Evolutionary conservation across 2,888 invertebrate genomes (phyloP).

Genomic region (Cistogaster globosa): DNA sequence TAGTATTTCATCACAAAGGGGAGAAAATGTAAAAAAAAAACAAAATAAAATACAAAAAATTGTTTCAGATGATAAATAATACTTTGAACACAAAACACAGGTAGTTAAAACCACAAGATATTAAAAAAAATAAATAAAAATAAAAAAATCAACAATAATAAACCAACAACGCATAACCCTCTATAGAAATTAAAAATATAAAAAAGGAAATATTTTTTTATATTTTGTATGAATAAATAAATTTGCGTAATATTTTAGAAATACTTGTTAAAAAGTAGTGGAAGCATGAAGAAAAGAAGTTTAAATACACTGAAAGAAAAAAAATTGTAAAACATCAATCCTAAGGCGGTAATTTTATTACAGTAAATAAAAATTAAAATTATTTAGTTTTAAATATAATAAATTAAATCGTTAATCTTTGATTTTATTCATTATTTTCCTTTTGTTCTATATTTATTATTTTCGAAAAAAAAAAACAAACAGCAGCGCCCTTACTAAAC

Average conservation of each 20-base stretch:
- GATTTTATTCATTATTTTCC: too few species aligned
- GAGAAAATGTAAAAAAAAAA: conserved; percentile 3
- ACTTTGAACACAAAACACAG: conserved; percentile 60
- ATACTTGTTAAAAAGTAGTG: not conserved
- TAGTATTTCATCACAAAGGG: conserved; percentile 8
- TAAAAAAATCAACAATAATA: not conserved
- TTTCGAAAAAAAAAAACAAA: too few species aligned
- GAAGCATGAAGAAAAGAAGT: not conserved
- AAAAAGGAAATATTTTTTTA: conserved; percentile 25
- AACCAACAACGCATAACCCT: conserved; percentile 46
- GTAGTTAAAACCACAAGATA: conserved; percentile 61
- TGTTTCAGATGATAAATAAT: conserved; percentile 53
- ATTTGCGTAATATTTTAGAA: conserved; percentile 56
- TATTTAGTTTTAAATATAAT: too few species aligned
- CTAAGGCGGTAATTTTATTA: too few species aligned
- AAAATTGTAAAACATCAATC: not conserved
- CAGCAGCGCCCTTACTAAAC: too few species aligned
- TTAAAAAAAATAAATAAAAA: conserved; percentile 14
- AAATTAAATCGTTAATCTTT: too few species aligned
- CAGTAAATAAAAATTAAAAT: too few species aligned
- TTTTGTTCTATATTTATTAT: too few species aligned
- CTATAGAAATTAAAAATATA: conserved; percentile 40
- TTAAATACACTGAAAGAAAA: conserved; percentile 27
- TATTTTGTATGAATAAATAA: conserved; percentile 42
- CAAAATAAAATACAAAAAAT: conserved; percentile 41